These are phyloP conservation scores for Campylorhamphus procurvoides DNA, from an alignment of 2,113 vertebrate species.

Conservation along the genomic window DNA sequence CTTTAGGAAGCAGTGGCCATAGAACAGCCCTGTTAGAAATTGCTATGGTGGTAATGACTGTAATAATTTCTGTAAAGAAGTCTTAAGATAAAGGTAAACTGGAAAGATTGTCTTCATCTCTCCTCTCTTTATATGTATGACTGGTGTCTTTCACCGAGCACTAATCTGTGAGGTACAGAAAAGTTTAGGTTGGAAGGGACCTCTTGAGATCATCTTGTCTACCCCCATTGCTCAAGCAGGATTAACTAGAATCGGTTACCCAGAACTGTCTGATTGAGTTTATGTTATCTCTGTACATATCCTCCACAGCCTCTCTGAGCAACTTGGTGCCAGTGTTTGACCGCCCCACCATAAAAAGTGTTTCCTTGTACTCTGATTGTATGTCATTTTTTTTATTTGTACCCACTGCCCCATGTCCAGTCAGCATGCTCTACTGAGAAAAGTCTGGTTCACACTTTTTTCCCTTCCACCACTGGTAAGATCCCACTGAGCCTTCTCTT, in stretches of 20 bases:
- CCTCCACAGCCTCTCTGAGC: background rate
- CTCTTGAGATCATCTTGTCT: background rate
- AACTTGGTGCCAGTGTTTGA: background rate
- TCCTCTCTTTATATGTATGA: background rate
- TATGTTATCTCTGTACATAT: background rate
- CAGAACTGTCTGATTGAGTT: background rate
- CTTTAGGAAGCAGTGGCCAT: background rate
- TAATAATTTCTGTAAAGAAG: background rate
- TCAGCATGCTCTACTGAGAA: background rate
- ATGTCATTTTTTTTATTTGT: background rate
- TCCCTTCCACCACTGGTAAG: background rate
- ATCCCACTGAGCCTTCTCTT: background rate
- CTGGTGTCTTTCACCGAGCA: background rate
- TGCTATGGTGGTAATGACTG: background rate
- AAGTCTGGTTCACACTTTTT: background rate
- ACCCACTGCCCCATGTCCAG: background rate
- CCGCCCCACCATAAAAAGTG: background rate
- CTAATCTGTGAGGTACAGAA: background rate
- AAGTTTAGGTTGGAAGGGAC: background rate
- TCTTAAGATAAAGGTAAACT: background rate
- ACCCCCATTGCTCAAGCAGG: background rate
- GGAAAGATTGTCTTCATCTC: background rate
- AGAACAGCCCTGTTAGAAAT: background rate
- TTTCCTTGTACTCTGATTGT: background rate
- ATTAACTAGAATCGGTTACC: background rate